Percentiles rank a stretch among this genome's conserved stretches.
These are phyloP conservation scores for Leptopterna dolabrata DNA, from an alignment of 2,888 invertebrate species.

Conservation along the genomic window DNA sequence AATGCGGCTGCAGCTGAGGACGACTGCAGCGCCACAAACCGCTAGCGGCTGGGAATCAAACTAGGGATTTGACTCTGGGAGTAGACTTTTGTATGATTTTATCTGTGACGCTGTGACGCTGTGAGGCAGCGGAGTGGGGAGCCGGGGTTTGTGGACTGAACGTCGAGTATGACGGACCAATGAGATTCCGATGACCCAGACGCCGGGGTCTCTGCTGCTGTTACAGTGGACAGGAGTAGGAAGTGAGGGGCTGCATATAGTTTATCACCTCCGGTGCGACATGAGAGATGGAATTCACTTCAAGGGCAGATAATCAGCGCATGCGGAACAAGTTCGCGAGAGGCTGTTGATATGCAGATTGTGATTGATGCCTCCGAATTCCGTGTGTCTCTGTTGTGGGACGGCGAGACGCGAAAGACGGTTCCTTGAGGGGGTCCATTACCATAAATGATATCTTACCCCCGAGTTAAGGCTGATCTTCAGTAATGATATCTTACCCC, in stretches of 20 bases:
- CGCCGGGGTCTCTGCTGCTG: background rate
- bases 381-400: background rate
- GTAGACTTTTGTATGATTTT: too few species aligned
- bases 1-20: too few species aligned
- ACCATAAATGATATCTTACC: conserved; percentile 20
- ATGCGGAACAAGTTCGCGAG: background rate
- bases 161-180: too few species aligned
- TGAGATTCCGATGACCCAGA: too few species aligned
- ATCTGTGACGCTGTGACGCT: too few species aligned
- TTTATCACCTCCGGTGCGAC: background rate
- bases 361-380: background rate
- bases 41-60: too few species aligned
- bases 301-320: background rate
- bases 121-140: too few species aligned
- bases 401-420: background rate
- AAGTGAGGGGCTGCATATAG: background rate
- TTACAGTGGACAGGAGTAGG: background rate
- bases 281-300: background rate
- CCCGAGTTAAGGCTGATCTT: background rate
- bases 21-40: too few species aligned
- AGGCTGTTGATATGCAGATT: background rate
- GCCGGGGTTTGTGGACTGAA: too few species aligned
- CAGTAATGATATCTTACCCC: background rate
- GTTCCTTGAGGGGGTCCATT: background rate
- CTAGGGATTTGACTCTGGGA: too few species aligned